Evolutionary conservation across 2,113 vertebrate species (phyloP).

Genomic region (Brachypodius melanocephalos): DNA sequence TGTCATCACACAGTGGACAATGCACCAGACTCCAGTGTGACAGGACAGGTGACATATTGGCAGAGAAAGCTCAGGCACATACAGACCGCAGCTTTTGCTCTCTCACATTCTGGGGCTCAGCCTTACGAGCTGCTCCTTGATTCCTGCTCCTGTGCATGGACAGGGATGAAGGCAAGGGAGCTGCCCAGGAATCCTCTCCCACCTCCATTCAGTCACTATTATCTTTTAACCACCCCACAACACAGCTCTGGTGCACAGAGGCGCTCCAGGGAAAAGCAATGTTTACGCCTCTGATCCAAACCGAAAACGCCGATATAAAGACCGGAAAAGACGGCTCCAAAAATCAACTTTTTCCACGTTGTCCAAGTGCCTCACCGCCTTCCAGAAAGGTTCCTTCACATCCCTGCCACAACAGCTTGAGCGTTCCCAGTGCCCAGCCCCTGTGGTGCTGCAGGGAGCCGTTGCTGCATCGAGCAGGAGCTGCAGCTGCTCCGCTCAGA

Average conservation of each 20-base stretch:
- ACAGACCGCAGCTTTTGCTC: accelerated
- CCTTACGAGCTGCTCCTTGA: neutral
- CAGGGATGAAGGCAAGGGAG: neutral
- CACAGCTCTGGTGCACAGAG: neutral
- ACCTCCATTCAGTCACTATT: neutral
- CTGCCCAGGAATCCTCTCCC: neutral
- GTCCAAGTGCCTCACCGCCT: neutral
- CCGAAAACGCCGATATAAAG: accelerated
- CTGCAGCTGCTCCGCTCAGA: neutral
- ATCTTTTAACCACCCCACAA: neutral
- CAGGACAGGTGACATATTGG: accelerated
- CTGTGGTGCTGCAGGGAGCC: neutral
- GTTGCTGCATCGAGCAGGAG: neutral
- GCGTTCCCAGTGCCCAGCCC: neutral
- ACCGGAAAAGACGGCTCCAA: neutral
- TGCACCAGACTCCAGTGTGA: accelerated
- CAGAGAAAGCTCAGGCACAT: neutral
- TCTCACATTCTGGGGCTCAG: accelerated
- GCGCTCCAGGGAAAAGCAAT: neutral
- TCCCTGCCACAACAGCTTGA: neutral
- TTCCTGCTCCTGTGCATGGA: accelerated
- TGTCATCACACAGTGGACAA: accelerated
- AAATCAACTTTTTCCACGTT: neutral
- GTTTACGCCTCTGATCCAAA: accelerated
- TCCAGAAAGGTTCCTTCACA: too few species aligned